Base-by-base conservation (phyloP, 1,140 invertebrate genomes). In the Drosophila tani region DNA sequence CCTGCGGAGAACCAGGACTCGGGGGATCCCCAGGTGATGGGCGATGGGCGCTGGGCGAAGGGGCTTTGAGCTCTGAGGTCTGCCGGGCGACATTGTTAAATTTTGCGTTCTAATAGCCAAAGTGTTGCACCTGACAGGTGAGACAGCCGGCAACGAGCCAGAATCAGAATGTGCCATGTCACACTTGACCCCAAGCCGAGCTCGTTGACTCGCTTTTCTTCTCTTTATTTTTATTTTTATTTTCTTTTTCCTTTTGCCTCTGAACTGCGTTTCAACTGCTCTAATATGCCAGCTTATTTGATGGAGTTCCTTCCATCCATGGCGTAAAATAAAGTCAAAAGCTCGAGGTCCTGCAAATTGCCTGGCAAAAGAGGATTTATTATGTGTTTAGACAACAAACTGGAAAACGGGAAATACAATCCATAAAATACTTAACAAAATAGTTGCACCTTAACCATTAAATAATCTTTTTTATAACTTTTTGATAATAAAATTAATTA, bases 31-130 rank as follows among this genome's bases (percentile, higher is more conserved):
- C 43, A 46, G 63, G 53, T 74, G 66, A 41, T 47, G 43, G 50
- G 21, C 14, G 5, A 24, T 40, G 19, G 57, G 21, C 14, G 5
- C n/a, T 40, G 19, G 57, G 29, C 11, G 41, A 46, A 46, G 69
- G 51, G 40, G 11, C 24, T 24, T 19, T n/a, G 21, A 15, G 69
- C 41, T 59, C 35, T 59, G 51, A 45, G 51, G 47, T 63, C 82
- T 68, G 57, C 70, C 68, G 57, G 86, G 84, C 85, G 77, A 87
- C 84, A 87, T 84, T 87, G 84, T 83, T 90, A 84, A 84, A 87
- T 81, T 88, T 78, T 88, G 71, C 77, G 55, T 74, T 59, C 77
- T 81, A 81, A 87, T 88, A 83, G 81, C 67, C 76, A 78, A 88
- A 84, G 83, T 86, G 84, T 87, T 83, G 75, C 81, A 56, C 53